Evolutionary conservation across 2,888 invertebrate genomes (phyloP).

Genomic region (Candidula unifasciata): DNA sequence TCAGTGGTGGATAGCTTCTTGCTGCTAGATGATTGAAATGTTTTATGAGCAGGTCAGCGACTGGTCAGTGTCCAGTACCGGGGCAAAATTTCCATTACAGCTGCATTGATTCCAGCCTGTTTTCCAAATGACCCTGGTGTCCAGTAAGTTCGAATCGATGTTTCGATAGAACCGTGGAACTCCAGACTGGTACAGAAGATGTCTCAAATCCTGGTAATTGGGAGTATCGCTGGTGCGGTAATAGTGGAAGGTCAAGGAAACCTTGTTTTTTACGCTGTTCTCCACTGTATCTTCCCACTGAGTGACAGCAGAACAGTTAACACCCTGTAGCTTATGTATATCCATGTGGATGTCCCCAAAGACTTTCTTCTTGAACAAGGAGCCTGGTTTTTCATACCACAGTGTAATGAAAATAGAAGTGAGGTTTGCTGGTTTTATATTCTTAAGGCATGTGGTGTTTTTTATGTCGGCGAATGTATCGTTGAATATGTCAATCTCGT

Average conservation of each 20-base stretch:
- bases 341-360: slow-evolving; percentile 71
- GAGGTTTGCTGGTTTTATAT: slow-evolving; percentile 48
- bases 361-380: slow-evolving; percentile 58
- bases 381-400: slow-evolving; percentile 58
- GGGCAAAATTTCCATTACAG: slow-evolving; percentile 67
- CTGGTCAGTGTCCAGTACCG: slow-evolving; percentile 57
- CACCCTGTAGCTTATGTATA: slow-evolving; percentile 49
- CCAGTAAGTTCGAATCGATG: slow-evolving; percentile 56
- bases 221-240: slow-evolving; percentile 58
- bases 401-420: slow-evolving; percentile 60
- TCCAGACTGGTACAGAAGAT: slow-evolving; percentile 26
- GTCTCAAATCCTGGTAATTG: neutral
- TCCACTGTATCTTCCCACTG: slow-evolving; percentile 37
- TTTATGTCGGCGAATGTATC: slow-evolving; percentile 45
- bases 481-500: slow-evolving; percentile 54
- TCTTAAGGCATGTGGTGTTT: slow-evolving; percentile 46
- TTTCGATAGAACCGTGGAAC: slow-evolving; percentile 48
- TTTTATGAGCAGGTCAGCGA: neutral
- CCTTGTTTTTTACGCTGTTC: slow-evolving; percentile 37
- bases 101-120: slow-evolving; percentile 70
- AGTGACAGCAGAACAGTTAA: neutral
- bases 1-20: too few species aligned
- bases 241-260: slow-evolving; percentile 61
- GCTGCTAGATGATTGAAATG: too few species aligned
- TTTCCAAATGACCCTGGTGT: slow-evolving; percentile 67